phyloP scores from a whole-genome alignment of 2,113 vertebrate genomes.

The Amblyornis subalaris region DNA sequence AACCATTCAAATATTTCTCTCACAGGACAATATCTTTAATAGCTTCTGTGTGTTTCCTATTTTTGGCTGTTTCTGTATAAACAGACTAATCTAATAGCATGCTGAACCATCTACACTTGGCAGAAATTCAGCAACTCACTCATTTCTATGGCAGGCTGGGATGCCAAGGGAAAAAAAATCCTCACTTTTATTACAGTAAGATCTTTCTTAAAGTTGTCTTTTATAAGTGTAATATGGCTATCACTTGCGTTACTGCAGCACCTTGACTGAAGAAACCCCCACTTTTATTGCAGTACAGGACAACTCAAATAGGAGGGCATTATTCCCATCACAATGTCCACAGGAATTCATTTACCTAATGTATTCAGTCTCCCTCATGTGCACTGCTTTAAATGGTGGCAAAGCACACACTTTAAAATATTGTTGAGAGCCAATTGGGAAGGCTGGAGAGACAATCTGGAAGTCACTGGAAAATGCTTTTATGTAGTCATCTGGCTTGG shows the following conservation, averaged over 20 bases:
- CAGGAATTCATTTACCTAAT: conserved; percentile 36
- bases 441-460: not conserved
- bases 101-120: conserved; percentile 80
- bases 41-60: conserved; percentile 78
- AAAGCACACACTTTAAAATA: not conserved
- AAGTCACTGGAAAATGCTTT: not conserved
- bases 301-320: conserved; percentile 18
- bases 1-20: conserved; percentile 73
- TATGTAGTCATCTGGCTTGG: not conserved
- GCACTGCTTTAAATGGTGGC: not conserved
- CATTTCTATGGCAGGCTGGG: conserved; percentile 73
- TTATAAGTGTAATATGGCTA: conserved; percentile 69
- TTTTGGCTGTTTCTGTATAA: conserved; percentile 82
- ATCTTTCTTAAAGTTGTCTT: conserved; percentile 73
- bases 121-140: conserved; percentile 81
- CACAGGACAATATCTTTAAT: conserved; percentile 78
- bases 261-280: not conserved
- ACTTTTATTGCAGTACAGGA: conserved; percentile 51
- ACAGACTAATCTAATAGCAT: conserved; percentile 81
- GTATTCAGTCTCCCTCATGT: not conserved
- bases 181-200: conserved; percentile 65
- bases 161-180: conserved; percentile 60
- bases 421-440: not conserved
- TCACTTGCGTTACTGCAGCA: conserved; percentile 63
- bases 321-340: conserved; percentile 32